Evolutionary conservation across 2,888 invertebrate species (phyloP), one percentile per base, ranked within the genome.

Genomic region (Nowickia ferox): DNA sequence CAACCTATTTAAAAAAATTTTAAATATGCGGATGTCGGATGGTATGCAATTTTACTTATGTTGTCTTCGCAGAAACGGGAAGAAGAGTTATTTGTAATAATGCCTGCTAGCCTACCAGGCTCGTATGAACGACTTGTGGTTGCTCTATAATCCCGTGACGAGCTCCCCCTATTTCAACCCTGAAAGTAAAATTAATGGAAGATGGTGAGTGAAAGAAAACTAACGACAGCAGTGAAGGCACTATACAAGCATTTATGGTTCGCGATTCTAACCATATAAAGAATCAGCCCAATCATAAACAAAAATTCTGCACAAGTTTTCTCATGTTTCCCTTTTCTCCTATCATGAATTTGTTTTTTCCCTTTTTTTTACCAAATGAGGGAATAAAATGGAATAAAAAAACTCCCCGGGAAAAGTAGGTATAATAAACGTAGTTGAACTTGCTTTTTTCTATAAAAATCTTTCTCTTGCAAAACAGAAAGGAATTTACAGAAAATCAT

Each of bases 71-170:
- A 48, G 48, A 13, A 13, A 10, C 48, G 6, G 48, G 48, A 48
- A 9, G 51, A 51, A 0, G 51, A 51, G 15, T 17, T 48, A 9
- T 51, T 68, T 19, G 81, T 75, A 0, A 78, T 87, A 9, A 81
- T 87, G 78, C 66, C 81, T 9, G 71, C 84, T 40, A 85, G 81
- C 22, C 61, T 87, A 6, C 87, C 87, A 22, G 75, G 71, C 15
- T 59, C 75, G 40, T 87, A 66, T 61, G 86, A 86, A 46, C 86
- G 82, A 17, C 65, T 87, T 11, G 86, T 84, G 0, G 77, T 86
- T 9, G 83, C 84, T 0, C 46, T 87, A 0, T 80, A 86, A 65
- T 53, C 80, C 10, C 55, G 84, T 0, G 86, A 86, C 61, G 77
- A 79, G 19, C 66, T 86, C 0, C 82, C 87, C n/a, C 61, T 40